phyloP scores from a whole-genome alignment of 2,888 invertebrate species.

The Eucera pruinosa region DNA sequence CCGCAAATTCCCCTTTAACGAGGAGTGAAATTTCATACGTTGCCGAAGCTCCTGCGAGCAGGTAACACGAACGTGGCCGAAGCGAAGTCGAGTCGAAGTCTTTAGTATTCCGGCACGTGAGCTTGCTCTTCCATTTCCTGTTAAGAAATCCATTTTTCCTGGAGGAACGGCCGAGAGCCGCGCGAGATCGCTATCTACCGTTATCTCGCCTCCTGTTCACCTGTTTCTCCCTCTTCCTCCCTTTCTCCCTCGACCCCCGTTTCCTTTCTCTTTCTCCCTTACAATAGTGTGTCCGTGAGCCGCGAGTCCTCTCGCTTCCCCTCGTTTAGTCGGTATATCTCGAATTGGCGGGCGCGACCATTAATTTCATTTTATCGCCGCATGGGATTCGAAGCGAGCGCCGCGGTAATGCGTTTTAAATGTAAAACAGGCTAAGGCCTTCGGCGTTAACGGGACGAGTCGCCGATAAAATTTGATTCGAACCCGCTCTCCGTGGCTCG shows the following conservation, averaged over 20 bases:
- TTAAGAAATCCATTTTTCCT: constrained; percentile 52
- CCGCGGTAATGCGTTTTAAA: constrained; percentile 83
- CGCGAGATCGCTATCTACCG: constrained; percentile 54
- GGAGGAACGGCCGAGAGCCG: constrained; percentile 39
- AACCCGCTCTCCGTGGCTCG: constrained; percentile 59
- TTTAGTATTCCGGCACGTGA: constrained; percentile 24
- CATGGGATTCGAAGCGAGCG: constrained; percentile 80
- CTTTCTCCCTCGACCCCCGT: too few species aligned
- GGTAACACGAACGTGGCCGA: constrained; percentile 22
- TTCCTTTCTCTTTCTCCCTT: neutral
- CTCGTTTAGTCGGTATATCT: constrained; percentile 78
- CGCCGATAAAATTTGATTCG: constrained; percentile 83
- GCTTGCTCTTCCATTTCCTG: constrained; percentile 31
- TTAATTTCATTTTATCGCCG: constrained; percentile 84
- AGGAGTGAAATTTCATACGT: constrained; percentile 45
- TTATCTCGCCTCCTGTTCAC: constrained; percentile 57
- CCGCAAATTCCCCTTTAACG: constrained; percentile 25
- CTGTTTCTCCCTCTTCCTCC: constrained; percentile 48
- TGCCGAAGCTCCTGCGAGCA: constrained; percentile 19
- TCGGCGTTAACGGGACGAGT: constrained; percentile 77
- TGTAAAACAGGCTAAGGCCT: constrained; percentile 83
- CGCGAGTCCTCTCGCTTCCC: constrained; percentile 41
- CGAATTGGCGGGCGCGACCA: constrained; percentile 81
- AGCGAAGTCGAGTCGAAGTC: constrained; percentile 19
- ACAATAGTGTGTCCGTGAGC: neutral